Percentiles rank a stretch among this genome's conserved stretches.
Conservation (phyloP, 2,888 invertebrate genomes). For the Achlya flavicornis region DNA sequence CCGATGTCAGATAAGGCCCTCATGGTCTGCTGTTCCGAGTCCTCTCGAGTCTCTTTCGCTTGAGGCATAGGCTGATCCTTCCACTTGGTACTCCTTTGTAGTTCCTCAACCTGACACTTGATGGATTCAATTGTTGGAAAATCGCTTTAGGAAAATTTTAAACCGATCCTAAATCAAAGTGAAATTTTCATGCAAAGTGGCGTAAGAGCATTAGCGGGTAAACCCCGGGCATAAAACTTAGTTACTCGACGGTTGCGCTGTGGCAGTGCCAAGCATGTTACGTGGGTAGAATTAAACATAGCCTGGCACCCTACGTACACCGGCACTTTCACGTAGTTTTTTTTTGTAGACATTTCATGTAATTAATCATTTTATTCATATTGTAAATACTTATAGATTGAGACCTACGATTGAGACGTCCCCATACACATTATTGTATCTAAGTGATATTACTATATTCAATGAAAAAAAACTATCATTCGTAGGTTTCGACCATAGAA, state of each 20-base stretch:
- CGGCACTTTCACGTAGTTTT: constrained; percentile 18
- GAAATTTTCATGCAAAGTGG: constrained; percentile 29
- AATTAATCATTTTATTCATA: constrained; percentile 7
- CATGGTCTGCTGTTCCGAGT: too few relatives aligned
- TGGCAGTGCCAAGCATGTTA: constrained; percentile 34
- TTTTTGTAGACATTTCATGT: constrained; percentile 24
- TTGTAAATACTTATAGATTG: not conserved
- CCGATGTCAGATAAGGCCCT: too few relatives aligned
- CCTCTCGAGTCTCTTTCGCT: too few relatives aligned
- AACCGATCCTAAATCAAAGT: constrained; percentile 33
- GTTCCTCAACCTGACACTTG: too few relatives aligned
- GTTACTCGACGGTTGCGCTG: constrained; percentile 31
- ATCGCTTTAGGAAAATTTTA: constrained; percentile 8
- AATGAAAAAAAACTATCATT: too few relatives aligned
- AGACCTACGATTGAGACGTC: too few relatives aligned
- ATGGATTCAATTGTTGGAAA: too few relatives aligned
- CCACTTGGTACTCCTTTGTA: too few relatives aligned
- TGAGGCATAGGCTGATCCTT: too few relatives aligned
- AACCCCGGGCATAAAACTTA: constrained; percentile 43
- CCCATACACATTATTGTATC: too few relatives aligned
- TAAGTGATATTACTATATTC: too few relatives aligned
- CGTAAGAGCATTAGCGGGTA: constrained; percentile 38
- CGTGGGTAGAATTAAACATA: constrained; percentile 38
- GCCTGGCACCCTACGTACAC: not conserved
- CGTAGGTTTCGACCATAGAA: too few relatives aligned